Base-by-base conservation (phyloP, 2,797 vertebrate genomes). In the Molossus alvarezi region DNA sequence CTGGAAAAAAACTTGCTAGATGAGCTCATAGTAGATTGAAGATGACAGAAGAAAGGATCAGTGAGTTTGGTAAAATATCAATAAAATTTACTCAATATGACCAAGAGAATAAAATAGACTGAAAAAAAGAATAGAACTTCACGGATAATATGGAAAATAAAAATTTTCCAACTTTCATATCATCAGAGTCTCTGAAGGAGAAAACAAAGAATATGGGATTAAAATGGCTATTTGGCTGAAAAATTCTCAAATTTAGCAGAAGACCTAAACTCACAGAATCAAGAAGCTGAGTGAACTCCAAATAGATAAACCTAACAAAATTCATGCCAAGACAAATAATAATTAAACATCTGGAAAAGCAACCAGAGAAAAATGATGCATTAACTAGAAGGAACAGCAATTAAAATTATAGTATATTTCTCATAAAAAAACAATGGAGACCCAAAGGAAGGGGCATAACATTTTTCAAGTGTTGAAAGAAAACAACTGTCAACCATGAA, bases 401-500 rank as follows among this genome's bases (percentile, higher is more conserved):
- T 73, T 77, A 9, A 62, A 92, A 76, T 25, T n/a, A 53, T 33
- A 94, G 37, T 8, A 1, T 4, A 76, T 94, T 86, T 89, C 55
- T 91, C 64, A 83, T 25, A 2, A 37, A 60, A 89, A 60, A 60
- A 69, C 18, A 14, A 71, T 33, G 45, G 20, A 83, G 17, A 37
- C 65, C 33, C 45, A 51, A 83, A 65, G 17, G 23, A 91, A 84
- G 57, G 71, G 86, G 48, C 69, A 64, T 1, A 57, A 57, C 18
- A 57, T 41, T 92, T 85, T 92, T 81, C 4, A 90, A 87, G 23
- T 65, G 20, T 58, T 65, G 55, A 87, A 90, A 83, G n/a, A 53
- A 80, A 91, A 91, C 20, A 72, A 41, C 69, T 83, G 29, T 53
- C 53, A 95, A 57, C 17, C 37, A 76, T 89, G 33, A 95, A 88